These are phyloP conservation scores for Pachypanchax playfairii DNA, from an alignment of 2,113 vertebrate genomes.

Conservation along the genomic window DNA sequence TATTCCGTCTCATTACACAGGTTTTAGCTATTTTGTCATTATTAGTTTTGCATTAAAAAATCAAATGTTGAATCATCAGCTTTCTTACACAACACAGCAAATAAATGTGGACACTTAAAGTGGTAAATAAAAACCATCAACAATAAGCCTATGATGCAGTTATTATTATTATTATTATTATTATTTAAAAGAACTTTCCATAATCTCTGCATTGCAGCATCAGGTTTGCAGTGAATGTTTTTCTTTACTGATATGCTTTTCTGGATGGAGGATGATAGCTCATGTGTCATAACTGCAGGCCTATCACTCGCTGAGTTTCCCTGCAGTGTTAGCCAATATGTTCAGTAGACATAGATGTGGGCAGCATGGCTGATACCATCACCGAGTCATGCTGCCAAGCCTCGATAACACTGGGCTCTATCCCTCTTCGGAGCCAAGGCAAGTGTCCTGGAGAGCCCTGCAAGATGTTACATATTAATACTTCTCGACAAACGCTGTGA, in stretches of 20 bases:
- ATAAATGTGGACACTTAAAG: constrained; percentile 37
- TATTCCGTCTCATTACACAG: constrained; percentile 62
- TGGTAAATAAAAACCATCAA: constrained; percentile 18
- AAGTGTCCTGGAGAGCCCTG: constrained; percentile 72
- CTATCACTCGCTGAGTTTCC: constrained; percentile 52
- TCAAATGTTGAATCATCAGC: constrained; percentile 61
- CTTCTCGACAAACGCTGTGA: constrained; percentile 60
- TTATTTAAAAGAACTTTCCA: constrained; percentile 40
- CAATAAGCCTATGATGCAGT: too few relatives aligned
- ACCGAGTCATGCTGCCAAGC: constrained; percentile 63
- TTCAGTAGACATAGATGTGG: constrained; percentile 71
- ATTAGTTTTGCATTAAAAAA: constrained; percentile 61
- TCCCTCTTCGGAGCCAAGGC: constrained; percentile 55
- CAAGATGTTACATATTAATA: constrained; percentile 79
- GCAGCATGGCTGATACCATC: constrained; percentile 74
- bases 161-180: neutral
- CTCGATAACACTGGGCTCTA: constrained; percentile 66
- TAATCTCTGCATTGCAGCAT: constrained; percentile 61
- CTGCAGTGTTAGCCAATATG: constrained; percentile 65
- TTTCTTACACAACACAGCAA: constrained; percentile 43
- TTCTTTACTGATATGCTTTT: constrained; percentile 58
- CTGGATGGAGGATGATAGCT: constrained; percentile 69
- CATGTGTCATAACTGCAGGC: constrained; percentile 66
- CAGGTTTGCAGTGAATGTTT: constrained; percentile 59
- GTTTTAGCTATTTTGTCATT: constrained; percentile 45